These are phyloP conservation scores for Drosophila algonquin DNA, from an alignment of 2,888 invertebrate genomes.

Conservation along the genomic window DNA sequence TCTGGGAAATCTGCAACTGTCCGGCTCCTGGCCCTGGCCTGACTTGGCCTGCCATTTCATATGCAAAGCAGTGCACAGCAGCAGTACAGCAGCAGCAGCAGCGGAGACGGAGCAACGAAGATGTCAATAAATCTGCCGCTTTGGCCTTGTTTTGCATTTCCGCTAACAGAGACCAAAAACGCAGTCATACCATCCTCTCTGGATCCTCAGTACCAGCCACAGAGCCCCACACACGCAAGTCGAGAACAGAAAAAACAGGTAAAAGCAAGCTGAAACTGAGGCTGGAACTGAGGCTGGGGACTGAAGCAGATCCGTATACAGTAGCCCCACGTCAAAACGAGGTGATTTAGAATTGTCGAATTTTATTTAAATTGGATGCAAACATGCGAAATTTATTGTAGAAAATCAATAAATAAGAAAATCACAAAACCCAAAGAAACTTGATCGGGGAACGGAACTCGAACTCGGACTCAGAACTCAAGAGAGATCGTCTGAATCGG, in stretches of 20 bases:
- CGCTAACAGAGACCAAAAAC: slow-evolving; percentile 68
- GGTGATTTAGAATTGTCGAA: slow-evolving; percentile 85
- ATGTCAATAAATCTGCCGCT: slow-evolving; percentile 82
- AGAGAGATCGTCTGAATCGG: slow-evolving; percentile 6
- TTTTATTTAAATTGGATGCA: slow-evolving; percentile 84
- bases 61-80: slow-evolving; percentile 65
- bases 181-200: slow-evolving; percentile 33
- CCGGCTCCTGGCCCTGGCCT: slow-evolving; percentile 1
- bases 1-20: slow-evolving; percentile 48
- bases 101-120: slow-evolving; percentile 62
- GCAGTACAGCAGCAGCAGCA: slow-evolving; percentile 8
- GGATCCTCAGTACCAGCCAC: slow-evolving; percentile 6
- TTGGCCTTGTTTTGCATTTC: slow-evolving; percentile 82
- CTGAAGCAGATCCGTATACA: slow-evolving; percentile 57
- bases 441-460: slow-evolving; percentile 53
- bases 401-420: slow-evolving; percentile 83
- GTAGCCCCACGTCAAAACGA: slow-evolving; percentile 83
- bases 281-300: slow-evolving; percentile 1
- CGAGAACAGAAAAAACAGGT: slow-evolving; percentile 19
- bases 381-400: slow-evolving; percentile 84
- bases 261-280: slow-evolving; percentile 18
- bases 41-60: slow-evolving; percentile 53
- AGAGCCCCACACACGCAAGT: slow-evolving; percentile 61
- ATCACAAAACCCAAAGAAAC: slow-evolving; percentile 69
- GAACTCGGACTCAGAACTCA: not conserved